phyloP scores from a whole-genome alignment of 2,113 vertebrate species.

The Neotragus pygmaeus region DNA sequence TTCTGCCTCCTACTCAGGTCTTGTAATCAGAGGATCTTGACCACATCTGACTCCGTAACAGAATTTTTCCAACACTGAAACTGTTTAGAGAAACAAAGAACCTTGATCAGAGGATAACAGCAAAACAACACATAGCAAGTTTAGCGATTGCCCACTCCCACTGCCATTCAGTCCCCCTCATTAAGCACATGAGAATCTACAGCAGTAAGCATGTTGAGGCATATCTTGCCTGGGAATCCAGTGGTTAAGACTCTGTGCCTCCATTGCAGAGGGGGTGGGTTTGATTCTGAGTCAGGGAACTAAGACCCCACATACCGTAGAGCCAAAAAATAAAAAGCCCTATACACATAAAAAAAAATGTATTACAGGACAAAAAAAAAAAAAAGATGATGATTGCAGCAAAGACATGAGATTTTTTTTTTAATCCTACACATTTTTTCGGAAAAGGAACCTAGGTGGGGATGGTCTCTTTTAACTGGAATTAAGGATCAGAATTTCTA shows the following conservation, averaged over 20 bases:
- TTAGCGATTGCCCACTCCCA: accelerated
- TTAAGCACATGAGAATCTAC: neutral
- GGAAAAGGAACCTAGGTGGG: neutral
- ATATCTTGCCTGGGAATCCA: neutral
- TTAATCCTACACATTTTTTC: neutral
- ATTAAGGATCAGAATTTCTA: neutral
- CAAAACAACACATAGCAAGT: neutral
- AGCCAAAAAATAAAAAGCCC: neutral
- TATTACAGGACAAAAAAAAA: neutral
- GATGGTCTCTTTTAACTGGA: neutral
- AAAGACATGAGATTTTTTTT: neutral
- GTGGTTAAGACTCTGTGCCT: neutral
- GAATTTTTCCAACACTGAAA: neutral
- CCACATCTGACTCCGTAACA: neutral
- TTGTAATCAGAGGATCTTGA: neutral
- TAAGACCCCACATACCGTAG: neutral
- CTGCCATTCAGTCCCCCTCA: neutral
- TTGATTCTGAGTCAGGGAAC: neutral
- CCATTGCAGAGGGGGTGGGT: neutral
- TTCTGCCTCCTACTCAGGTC: neutral
- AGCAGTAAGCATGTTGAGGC: neutral
- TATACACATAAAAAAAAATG: neutral
- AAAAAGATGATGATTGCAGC: neutral
- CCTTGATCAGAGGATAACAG: neutral
- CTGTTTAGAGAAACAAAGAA: neutral